Evolutionary conservation across 1,140 invertebrate species (phyloP).

Genomic region (Muscidifurax raptorellus): DNA sequence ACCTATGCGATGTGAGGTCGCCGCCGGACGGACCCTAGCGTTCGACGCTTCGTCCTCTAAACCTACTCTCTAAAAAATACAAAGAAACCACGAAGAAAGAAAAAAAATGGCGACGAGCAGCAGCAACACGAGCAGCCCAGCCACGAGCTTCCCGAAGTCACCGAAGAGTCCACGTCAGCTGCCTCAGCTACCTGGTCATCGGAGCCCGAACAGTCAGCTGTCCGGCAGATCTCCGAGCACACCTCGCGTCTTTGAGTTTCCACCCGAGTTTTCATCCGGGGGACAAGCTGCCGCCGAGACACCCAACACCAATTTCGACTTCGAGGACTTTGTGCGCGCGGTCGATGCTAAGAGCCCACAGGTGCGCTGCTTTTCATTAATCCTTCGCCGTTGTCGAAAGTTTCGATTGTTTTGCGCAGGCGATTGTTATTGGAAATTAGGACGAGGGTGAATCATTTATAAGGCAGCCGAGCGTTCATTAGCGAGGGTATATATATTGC

Average conservation of each 20-base stretch:
- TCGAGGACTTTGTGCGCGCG: constrained; percentile 59
- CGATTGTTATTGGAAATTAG: too few relatives aligned
- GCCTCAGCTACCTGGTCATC: constrained; percentile 54
- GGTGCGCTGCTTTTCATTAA: constrained; percentile 6
- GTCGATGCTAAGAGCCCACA: constrained; percentile 36
- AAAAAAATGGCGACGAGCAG: background rate
- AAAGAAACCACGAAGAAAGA: too few relatives aligned
- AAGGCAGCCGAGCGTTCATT: too few relatives aligned
- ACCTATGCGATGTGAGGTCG: background rate
- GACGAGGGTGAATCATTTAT: too few relatives aligned
- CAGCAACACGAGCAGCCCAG: constrained; percentile 9
- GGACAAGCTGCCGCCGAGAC: constrained; percentile 53
- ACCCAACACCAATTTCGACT: constrained; percentile 65
- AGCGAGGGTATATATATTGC: too few relatives aligned
- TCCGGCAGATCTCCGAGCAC: constrained; percentile 62
- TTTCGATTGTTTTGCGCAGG: too few relatives aligned
- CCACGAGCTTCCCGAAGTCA: background rate
- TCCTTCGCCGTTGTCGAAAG: too few relatives aligned
- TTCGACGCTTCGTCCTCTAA: background rate
- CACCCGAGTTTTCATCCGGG: constrained; percentile 58
- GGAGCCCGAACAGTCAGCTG: constrained; percentile 56
- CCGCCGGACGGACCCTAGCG: background rate
- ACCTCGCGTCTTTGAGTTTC: constrained; percentile 67
- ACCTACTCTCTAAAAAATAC: too few relatives aligned
- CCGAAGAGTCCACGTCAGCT: constrained; percentile 58